phyloP scores from a whole-genome alignment of 2,888 invertebrate species.

The Cephus pygmeus region DNA sequence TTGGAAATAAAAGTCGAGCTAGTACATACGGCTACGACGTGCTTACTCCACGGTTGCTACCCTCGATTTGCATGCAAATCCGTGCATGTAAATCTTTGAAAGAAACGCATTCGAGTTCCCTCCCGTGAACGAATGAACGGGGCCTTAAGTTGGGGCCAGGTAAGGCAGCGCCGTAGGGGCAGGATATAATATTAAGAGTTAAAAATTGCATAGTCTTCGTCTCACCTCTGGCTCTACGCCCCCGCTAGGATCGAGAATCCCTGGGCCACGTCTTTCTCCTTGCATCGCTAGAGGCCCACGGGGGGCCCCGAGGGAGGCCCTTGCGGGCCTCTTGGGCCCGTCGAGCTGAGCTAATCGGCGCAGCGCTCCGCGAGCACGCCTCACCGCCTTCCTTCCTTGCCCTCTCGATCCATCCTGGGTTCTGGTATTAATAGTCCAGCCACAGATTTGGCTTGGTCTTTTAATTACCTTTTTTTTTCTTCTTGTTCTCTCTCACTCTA shows the following conservation, averaged over 20 bases:
- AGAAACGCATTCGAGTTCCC: conserved; percentile 3
- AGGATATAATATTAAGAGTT: conserved; percentile 35
- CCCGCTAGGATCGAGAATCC: conserved; percentile 23
- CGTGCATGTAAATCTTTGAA: neutral
- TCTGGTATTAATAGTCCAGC: conserved; percentile 41
- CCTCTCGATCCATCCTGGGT: conserved; percentile 10
- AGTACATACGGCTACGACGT: neutral
- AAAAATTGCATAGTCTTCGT: conserved; percentile 37
- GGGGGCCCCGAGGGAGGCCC: conserved; percentile 26
- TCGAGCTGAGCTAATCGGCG: conserved; percentile 52
- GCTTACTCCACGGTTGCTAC: neutral
- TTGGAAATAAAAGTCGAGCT: neutral
- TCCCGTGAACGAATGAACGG: neutral
- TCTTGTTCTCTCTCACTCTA: neutral
- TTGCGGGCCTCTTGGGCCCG: conserved; percentile 27
- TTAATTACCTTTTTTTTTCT: conserved; percentile 11
- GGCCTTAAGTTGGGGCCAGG: neutral
- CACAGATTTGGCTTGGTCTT: neutral
- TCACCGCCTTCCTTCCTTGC: conserved; percentile 27
- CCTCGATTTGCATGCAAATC: conserved; percentile 7
- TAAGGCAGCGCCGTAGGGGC: neutral
- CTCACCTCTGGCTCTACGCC: conserved; percentile 30
- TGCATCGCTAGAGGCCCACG: neutral
- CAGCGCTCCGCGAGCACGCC: conserved; percentile 49
- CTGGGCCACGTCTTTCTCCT: conserved; percentile 10